phyloP scores from a whole-genome alignment of 1,140 invertebrate species.

The Maniola jurtina region DNA sequence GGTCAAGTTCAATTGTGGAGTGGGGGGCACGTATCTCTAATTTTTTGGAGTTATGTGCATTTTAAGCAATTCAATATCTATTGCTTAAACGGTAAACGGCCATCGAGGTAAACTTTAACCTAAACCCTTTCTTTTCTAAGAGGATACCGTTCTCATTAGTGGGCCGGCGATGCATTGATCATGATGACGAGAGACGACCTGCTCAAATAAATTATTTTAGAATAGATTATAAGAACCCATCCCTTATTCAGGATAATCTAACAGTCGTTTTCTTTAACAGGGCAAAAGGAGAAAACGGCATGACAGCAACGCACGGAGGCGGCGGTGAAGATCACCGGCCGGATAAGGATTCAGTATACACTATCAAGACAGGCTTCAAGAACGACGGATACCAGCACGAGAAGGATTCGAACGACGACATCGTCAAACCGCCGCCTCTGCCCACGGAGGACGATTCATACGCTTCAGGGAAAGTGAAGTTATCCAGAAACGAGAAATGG shows the following conservation, averaged over 20 bases:
- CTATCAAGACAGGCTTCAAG: constrained; percentile 79
- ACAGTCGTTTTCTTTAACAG: constrained; percentile 43
- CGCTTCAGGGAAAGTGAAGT: constrained; percentile 86
- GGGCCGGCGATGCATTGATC: no score
- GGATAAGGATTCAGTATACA: constrained; percentile 64
- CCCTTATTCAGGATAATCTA: background rate
- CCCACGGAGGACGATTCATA: constrained; percentile 82
- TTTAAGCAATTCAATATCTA: no score
- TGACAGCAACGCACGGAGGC: constrained; percentile 73
- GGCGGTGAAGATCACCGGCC: constrained; percentile 72
- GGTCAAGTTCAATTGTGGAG: no score
- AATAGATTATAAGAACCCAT: no score
- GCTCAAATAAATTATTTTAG: no score
- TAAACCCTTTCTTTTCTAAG: no score
- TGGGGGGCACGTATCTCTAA: no score
- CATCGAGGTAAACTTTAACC: no score
- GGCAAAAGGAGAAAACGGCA: constrained; percentile 63
- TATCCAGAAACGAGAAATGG: constrained; percentile 89
- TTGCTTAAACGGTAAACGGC: no score
- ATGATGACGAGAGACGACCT: no score
- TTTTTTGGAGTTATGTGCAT: no score
- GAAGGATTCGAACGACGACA: constrained; percentile 75
- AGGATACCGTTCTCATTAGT: no score
- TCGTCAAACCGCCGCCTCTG: constrained; percentile 82
- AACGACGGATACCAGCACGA: constrained; percentile 85